Percentiles rank a stretch among this genome's conserved stretches.
Conservation (phyloP, 2,113 vertebrate genomes). For the Pluvialis apricaria region DNA sequence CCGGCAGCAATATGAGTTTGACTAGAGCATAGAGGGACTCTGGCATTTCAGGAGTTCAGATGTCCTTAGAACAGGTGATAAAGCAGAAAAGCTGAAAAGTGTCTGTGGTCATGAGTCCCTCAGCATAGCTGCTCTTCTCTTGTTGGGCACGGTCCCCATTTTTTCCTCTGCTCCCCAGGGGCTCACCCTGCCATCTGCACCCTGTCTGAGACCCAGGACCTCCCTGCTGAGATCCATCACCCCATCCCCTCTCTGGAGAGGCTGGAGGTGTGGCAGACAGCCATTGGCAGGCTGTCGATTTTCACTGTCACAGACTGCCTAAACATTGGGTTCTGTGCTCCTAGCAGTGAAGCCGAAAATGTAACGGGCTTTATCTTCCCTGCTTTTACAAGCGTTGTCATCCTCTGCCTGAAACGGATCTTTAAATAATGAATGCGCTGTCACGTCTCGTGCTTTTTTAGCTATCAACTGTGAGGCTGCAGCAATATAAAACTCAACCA, state of each 20-base stretch:
- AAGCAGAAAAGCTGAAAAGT: neutral
- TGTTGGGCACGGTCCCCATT: rapidly evolving
- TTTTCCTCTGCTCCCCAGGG: neutral
- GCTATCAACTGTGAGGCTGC: neutral
- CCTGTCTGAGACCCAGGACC: neutral
- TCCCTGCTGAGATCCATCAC: neutral
- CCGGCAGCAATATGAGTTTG: neutral
- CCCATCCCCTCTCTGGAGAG: rapidly evolving
- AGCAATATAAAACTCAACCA: neutral
- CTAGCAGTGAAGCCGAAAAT: neutral
- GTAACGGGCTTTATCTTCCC: neutral
- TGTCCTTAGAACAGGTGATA: neutral
- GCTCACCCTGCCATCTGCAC: neutral
- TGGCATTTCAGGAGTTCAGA: neutral
- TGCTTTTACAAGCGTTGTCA: neutral
- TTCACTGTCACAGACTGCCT: neutral
- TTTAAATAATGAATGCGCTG: neutral
- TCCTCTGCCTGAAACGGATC: neutral
- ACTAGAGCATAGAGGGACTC: neutral
- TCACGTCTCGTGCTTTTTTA: rapidly evolving
- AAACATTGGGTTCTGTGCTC: neutral
- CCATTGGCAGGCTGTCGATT: neutral
- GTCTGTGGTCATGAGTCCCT: rapidly evolving
- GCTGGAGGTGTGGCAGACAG: neutral
- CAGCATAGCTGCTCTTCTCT: neutral